These are phyloP conservation scores for Chelon auratus DNA, from an alignment of 2,797 vertebrate genomes.

Conservation along the genomic window DNA sequence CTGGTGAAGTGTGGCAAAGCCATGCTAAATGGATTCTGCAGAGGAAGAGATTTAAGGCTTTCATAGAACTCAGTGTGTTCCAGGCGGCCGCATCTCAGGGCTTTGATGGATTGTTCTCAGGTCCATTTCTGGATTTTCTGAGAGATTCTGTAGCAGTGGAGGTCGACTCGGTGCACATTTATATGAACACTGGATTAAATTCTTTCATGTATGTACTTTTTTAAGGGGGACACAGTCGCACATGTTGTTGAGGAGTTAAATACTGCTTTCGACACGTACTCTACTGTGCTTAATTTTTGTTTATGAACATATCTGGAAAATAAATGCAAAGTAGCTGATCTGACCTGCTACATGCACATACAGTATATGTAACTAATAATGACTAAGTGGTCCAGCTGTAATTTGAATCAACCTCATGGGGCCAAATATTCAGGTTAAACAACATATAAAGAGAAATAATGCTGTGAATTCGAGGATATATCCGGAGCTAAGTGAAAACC, in stretches of 20 bases:
- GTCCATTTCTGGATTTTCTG: slow-evolving; percentile 66
- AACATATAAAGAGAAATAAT: neutral
- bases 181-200: slow-evolving; percentile 30
- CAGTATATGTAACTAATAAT: neutral
- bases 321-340: neutral
- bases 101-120: slow-evolving; percentile 81
- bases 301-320: neutral
- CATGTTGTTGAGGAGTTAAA: neutral
- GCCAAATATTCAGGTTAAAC: neutral
- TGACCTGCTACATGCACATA: neutral
- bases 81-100: slow-evolving; percentile 63
- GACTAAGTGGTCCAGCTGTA: neutral
- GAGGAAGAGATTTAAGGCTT: slow-evolving; percentile 84
- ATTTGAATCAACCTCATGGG: neutral
- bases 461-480: neutral
- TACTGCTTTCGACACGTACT: neutral
- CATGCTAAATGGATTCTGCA: slow-evolving; percentile 83
- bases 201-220: slow-evolving; percentile 5
- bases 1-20: slow-evolving; percentile 75
- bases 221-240: neutral
- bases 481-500: slow-evolving; percentile 8
- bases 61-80: slow-evolving; percentile 75
- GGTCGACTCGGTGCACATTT: slow-evolving; percentile 37
- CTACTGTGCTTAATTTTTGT: neutral
- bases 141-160: slow-evolving; percentile 52